Conservation (phyloP, 2,797 vertebrate genomes). For the Sebastes oblongus region DNA sequence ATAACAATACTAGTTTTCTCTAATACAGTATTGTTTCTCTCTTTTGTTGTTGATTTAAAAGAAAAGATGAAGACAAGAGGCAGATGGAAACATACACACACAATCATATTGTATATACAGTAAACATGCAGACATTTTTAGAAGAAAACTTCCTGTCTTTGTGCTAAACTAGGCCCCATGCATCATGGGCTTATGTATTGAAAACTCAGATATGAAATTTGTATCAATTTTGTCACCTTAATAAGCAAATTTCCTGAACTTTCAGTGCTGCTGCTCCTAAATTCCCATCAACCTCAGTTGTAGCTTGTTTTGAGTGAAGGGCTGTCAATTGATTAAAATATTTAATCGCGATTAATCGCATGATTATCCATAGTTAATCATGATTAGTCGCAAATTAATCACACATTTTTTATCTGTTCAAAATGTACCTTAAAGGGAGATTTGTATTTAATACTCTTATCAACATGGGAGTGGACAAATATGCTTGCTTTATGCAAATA, state of each 20-base stretch:
- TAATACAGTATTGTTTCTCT: neutral
- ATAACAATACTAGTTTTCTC: neutral
- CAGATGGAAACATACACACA: neutral
- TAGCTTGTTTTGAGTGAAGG: no score
- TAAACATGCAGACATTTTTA: neutral
- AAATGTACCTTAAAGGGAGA: no score
- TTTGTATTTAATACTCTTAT: no score
- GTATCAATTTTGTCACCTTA: neutral
- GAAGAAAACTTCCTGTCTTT: neutral
- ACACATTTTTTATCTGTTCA: no score
- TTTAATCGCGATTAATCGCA: no score
- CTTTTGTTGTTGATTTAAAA: neutral
- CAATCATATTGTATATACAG: neutral
- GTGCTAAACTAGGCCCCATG: neutral
- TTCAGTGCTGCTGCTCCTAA: neutral
- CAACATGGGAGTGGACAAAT: no score
- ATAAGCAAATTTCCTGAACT: neutral
- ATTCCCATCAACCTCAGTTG: no score
- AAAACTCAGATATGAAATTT: neutral
- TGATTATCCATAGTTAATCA: no score
- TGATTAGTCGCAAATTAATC: no score
- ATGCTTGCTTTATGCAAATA: no score
- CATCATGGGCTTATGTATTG: neutral
- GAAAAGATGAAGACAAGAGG: neutral
- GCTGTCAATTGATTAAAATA: no score